Evolutionary conservation across 2,797 vertebrate species (phyloP).

Genomic region (Macroramphosus scolopax): DNA sequence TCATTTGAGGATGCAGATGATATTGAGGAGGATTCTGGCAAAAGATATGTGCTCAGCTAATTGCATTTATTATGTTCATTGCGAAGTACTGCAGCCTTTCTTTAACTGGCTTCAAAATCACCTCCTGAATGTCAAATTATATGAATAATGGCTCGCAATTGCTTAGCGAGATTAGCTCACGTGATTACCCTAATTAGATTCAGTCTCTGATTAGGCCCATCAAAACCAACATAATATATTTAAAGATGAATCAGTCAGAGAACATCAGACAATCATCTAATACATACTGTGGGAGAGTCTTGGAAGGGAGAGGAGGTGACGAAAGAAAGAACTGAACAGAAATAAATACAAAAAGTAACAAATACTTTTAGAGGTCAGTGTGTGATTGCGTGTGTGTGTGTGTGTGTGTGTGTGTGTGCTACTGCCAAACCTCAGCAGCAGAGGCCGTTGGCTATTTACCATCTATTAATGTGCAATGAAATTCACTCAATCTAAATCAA

Average conservation of each 20-base stretch:
- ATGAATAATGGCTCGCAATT: slow-evolving; percentile 17
- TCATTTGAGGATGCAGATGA: slow-evolving; percentile 12
- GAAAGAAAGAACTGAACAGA: slow-evolving; percentile 6
- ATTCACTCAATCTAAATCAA: slow-evolving; percentile 69
- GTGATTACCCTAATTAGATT: slow-evolving; percentile 34
- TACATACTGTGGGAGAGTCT: no score
- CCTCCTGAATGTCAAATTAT: slow-evolving; percentile 4
- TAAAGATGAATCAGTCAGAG: slow-evolving; percentile 19
- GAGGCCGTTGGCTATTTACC: slow-evolving; percentile 57
- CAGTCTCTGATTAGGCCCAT: slow-evolving; percentile 25
- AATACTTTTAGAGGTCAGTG: slow-evolving; percentile 52
- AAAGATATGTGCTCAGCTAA: slow-evolving; percentile 13
- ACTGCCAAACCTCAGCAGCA: slow-evolving; percentile 18
- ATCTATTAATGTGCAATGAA: slow-evolving; percentile 56
- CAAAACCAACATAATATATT: slow-evolving; percentile 36
- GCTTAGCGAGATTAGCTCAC: slow-evolving; percentile 16
- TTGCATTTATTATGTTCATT: slow-evolving; percentile 8
- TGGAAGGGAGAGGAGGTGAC: not conserved
- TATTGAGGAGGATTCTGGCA: slow-evolving; percentile 9
- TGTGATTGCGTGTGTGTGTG: slow-evolving; percentile 4
- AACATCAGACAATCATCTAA: no score
- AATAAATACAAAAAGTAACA: slow-evolving; percentile 20
- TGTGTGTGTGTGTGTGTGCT: no score
- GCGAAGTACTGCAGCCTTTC: not conserved
- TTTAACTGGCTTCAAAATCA: slow-evolving; percentile 2